Percentiles rank a stretch among this genome's conserved stretches.
These are phyloP conservation scores for Rotaria macrura DNA, from an alignment of 2,888 invertebrate genomes.

Conservation along the genomic window DNA sequence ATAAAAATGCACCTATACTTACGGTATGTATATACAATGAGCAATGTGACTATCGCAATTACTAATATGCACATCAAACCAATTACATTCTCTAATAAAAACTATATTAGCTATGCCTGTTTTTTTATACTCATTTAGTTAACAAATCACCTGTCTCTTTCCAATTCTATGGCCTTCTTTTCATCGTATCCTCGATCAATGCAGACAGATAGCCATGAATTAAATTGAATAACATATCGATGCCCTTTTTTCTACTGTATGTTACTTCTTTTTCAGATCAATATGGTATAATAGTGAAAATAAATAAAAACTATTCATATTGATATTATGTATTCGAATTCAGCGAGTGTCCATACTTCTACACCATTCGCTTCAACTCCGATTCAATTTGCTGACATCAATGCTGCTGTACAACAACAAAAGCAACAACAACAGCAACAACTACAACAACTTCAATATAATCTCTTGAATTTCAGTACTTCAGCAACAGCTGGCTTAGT, in stretches of 20 bases:
- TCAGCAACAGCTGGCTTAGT: not conserved
- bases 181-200: not conserved
- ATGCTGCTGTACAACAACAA: not conserved
- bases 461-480: not conserved
- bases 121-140: not conserved
- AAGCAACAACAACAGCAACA: not conserved
- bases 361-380: not conserved
- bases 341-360: not conserved
- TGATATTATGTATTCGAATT: not conserved
- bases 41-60: not conserved
- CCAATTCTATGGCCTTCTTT: not conserved
- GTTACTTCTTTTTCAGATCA: not conserved
- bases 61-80: not conserved
- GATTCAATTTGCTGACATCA: not conserved
- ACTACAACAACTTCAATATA: not conserved
- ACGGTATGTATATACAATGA: not conserved
- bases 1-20: not conserved
- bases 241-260: not conserved
- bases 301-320: not conserved
- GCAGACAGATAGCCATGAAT: not conserved
- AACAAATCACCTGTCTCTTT: not conserved
- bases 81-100: not conserved
- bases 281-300: not conserved
- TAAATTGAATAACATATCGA: not conserved
- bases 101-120: not conserved